A percentile compares a stretch with the other conserved stretches of the same genome.
phyloP scores from a whole-genome alignment of 2,797 vertebrate genomes.

The Anguilla marmorata region DNA sequence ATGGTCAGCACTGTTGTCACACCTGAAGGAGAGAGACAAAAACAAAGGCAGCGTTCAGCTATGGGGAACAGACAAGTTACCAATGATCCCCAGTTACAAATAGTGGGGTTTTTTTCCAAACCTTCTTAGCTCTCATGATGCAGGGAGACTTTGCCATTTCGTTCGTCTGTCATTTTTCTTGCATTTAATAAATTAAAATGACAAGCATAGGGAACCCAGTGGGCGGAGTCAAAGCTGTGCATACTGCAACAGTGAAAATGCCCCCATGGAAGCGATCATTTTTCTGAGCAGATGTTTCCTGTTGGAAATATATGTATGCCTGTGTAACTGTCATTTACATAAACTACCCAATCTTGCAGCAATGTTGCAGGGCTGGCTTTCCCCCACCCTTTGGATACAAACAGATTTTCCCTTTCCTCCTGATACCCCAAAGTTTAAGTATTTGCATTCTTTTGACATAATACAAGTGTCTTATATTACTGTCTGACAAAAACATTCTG shows the following conservation, averaged over 20 bases:
- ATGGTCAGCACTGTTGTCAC: constrained; percentile 97
- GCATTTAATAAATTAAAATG: too few species aligned
- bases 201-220: too few species aligned
- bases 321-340: not conserved
- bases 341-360: not conserved
- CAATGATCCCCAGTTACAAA: not conserved
- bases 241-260: too few species aligned
- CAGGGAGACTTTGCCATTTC: not conserved
- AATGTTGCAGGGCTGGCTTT: not conserved
- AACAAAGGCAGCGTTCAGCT: not conserved
- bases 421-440: too few species aligned
- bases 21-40: constrained; percentile 69
- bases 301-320: not conserved
- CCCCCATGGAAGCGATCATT: not conserved
- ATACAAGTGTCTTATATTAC: too few species aligned
- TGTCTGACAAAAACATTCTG: too few species aligned
- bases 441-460: too few species aligned
- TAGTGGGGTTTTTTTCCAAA: not conserved
- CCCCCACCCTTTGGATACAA: too few species aligned
- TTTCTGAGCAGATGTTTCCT: not conserved
- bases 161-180: too few species aligned
- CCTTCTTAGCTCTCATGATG: not conserved
- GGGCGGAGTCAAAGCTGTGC: not conserved
- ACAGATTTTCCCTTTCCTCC: too few species aligned
- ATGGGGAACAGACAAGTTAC: not conserved